Evolutionary conservation across 1,140 invertebrate genomes (phyloP).

Genomic region (Galleria mellonella): DNA sequence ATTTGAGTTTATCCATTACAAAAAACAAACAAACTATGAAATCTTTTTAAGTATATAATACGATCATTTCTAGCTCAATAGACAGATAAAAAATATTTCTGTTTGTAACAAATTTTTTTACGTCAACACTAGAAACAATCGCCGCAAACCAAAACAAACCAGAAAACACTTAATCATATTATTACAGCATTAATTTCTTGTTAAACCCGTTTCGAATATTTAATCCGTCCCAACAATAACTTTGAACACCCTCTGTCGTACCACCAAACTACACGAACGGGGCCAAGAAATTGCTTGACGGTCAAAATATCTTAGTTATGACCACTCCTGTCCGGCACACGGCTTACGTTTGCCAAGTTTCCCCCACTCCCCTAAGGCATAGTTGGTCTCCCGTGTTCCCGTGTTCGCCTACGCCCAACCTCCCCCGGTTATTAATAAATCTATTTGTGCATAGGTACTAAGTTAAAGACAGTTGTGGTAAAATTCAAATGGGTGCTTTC

Average conservation of each 20-base stretch:
- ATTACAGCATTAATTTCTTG: conserved; percentile 40
- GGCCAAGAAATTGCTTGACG: conserved; percentile 67
- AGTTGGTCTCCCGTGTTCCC: conserved; percentile 24
- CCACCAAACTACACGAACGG: conserved; percentile 40
- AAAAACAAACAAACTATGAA: too few relatives aligned
- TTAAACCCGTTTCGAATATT: conserved; percentile 17
- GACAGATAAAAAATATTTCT: too few relatives aligned
- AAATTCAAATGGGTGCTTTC: conserved; percentile 37
- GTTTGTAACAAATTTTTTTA: not conserved
- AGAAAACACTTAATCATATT: conserved; percentile 34
- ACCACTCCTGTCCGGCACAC: conserved; percentile 65
- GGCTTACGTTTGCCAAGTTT: conserved; percentile 68
- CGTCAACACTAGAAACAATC: conserved; percentile 4
- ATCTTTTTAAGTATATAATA: too few relatives aligned
- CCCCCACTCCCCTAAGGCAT: conserved; percentile 42
- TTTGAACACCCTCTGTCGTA: conserved; percentile 50
- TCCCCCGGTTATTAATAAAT: conserved; percentile 66
- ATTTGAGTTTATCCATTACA: too few relatives aligned
- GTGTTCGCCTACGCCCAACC: conserved; percentile 4
- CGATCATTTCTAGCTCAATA: too few relatives aligned
- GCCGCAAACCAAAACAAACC: conserved; percentile 10
- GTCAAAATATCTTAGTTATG: conserved; percentile 73
- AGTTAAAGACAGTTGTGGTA: conserved; percentile 56
- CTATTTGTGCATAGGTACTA: conserved; percentile 65
- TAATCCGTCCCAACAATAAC: conserved; percentile 42